A percentile compares a stretch with the other conserved stretches of the same genome.
Evolutionary conservation across 92 coral and sea anemone species (phyloP).

Genomic region (Bergia puertoricense): DNA sequence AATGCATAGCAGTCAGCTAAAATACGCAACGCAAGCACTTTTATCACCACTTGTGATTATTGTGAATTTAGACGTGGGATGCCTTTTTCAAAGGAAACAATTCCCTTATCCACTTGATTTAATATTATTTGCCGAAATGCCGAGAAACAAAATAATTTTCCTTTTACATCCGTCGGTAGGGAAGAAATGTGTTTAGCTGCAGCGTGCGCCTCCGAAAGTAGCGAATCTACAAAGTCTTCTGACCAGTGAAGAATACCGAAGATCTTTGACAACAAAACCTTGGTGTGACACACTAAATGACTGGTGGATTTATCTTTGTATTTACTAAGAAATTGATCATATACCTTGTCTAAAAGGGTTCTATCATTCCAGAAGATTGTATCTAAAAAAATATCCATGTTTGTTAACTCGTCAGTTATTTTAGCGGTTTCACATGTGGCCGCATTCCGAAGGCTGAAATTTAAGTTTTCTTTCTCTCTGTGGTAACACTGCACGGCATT

Average conservation of each 20-base stretch:
- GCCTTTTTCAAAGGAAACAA: background rate
- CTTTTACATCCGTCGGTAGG: background rate
- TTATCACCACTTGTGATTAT: background rate
- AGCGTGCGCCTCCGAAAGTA: background rate
- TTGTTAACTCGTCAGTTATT: background rate
- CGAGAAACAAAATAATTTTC: background rate
- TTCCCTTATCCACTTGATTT: background rate
- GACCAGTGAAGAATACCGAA: background rate
- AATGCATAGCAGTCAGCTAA: background rate
- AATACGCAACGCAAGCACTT: background rate
- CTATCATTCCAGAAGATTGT: conserved; percentile 2
- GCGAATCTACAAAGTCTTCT: background rate
- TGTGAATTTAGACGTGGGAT: background rate
- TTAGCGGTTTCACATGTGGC: background rate
- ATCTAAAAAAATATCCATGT: conserved; percentile 16
- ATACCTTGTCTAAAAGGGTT: background rate
- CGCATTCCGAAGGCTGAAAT: background rate
- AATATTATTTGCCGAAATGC: background rate
- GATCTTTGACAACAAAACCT: background rate
- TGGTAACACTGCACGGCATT: background rate
- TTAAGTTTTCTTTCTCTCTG: background rate
- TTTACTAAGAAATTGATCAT: conserved; percentile 16
- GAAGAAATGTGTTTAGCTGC: background rate
- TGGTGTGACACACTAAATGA: background rate
- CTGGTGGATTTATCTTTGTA: background rate